Percentiles rank a stretch among this genome's conserved stretches.
Evolutionary conservation across 2,113 vertebrate genomes (phyloP).

Genomic region (Puntigrus tetrazona): DNA sequence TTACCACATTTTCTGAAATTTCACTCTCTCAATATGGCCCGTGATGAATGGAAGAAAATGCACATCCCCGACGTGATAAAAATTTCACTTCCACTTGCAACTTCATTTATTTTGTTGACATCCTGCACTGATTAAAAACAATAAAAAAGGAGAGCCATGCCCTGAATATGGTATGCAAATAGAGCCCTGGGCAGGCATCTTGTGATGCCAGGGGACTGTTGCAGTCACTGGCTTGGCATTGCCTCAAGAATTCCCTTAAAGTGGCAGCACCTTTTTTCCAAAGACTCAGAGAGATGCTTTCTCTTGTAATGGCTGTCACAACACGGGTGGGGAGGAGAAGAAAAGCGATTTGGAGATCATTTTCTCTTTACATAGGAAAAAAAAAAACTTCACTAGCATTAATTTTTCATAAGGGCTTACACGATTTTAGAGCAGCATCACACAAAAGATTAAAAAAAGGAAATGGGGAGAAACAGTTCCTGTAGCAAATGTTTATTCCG

Average conservation of each 20-base stretch:
- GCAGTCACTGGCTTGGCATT: conserved; percentile 88
- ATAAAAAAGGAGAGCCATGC: conserved; percentile 91
- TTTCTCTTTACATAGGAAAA: conserved; percentile 48
- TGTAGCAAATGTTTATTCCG: conserved; percentile 47
- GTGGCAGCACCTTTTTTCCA: conserved; percentile 85
- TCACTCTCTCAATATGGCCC: conserved; percentile 98
- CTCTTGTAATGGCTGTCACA: conserved; percentile 43
- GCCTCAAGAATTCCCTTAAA: conserved; percentile 86
- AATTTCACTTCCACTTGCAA: conserved; percentile 98
- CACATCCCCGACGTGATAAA: conserved; percentile 98
- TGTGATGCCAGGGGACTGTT: conserved; percentile 91
- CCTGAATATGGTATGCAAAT: conserved; percentile 99
- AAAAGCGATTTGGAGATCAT: conserved; percentile 49
- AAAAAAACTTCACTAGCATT: conserved; percentile 36
- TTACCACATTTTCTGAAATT: conserved; percentile 95
- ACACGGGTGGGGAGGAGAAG: conserved; percentile 34
- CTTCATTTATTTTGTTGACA: conserved; percentile 99
- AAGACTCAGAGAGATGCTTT: too few relatives aligned
- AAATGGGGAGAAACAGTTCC: conserved; percentile 47
- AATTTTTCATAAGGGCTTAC: conserved; percentile 63
- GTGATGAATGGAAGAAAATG: conserved; percentile 98
- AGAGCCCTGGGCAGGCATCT: conserved; percentile 95
- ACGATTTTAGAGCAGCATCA: conserved; percentile 57
- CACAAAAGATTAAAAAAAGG: conserved; percentile 52
- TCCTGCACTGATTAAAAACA: conserved; percentile 99